Conservation (phyloP, 2,113 vertebrate species). For the Dendropsophus ebraccatus region DNA sequence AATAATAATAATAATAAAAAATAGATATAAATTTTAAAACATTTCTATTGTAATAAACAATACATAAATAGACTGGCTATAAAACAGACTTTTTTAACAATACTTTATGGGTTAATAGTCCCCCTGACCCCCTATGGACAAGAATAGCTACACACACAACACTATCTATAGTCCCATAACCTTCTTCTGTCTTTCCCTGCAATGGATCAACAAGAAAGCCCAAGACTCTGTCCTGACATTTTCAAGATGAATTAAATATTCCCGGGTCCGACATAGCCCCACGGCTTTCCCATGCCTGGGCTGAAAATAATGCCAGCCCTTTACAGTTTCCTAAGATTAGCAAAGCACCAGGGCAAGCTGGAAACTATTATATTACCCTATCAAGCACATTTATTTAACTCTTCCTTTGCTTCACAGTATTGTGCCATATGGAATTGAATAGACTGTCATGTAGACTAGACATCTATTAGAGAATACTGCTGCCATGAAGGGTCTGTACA, state of each 20-base stretch:
- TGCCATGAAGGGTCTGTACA: too few relatives aligned
- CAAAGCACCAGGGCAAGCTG: neutral
- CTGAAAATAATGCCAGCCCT: conserved; percentile 24
- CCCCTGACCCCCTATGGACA: neutral
- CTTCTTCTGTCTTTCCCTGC: conserved; percentile 16
- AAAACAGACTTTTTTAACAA: neutral
- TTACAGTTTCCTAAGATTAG: neutral
- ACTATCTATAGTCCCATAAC: conserved; percentile 13
- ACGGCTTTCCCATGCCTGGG: conserved; percentile 24
- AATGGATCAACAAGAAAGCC: conserved; percentile 13
- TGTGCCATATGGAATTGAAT: too few relatives aligned
- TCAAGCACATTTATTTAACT: neutral
- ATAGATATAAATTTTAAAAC: too few relatives aligned
- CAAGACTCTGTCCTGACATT: conserved; percentile 46
- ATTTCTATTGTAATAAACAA: too few relatives aligned
- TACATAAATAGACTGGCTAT: too few relatives aligned
- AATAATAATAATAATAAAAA: too few relatives aligned
- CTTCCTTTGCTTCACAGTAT: neutral
- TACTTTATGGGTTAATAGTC: conserved; percentile 1
- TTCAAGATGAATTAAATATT: conserved; percentile 54
- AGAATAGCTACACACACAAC: neutral
- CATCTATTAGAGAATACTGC: too few relatives aligned
- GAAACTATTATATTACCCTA: neutral
- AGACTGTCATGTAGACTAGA: too few relatives aligned
- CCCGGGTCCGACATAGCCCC: conserved; percentile 45